A percentile compares a stretch with the other conserved stretches of the same genome.
phyloP scores from a whole-genome alignment of 2,797 vertebrate genomes.

The Rousettus madagascariensis region DNA sequence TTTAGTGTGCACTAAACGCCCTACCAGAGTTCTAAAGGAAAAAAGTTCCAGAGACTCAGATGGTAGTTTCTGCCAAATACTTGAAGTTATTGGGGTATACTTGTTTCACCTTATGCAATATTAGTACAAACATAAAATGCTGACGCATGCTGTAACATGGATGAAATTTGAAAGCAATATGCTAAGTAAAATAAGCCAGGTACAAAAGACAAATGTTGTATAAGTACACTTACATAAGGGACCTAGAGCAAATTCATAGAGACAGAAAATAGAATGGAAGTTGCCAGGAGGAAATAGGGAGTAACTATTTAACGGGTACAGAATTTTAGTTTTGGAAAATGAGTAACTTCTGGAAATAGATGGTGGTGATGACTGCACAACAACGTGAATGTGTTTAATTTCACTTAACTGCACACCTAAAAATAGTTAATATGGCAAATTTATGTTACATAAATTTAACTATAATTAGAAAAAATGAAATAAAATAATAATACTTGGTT shows the following conservation, averaged over 20 bases:
- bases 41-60: neutral
- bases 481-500: neutral
- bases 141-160: neutral
- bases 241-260: neutral
- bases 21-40: fast-evolving
- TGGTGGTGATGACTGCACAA: neutral
- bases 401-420: neutral
- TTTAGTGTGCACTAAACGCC: neutral
- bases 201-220: neutral
- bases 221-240: neutral
- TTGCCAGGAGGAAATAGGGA: neutral
- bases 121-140: neutral
- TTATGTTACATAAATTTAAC: neutral
- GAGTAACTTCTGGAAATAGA: neutral
- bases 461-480: neutral
- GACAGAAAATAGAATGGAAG: neutral
- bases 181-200: neutral
- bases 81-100: neutral
- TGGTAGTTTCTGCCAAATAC: neutral
- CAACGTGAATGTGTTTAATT: neutral
- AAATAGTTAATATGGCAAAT: neutral
- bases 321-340: neutral
- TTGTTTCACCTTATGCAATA: neutral
- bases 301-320: neutral
- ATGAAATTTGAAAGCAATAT: neutral